These are phyloP conservation scores for Ctenicera cuprea DNA, from an alignment of 2,888 invertebrate species.

Conservation along the genomic window DNA sequence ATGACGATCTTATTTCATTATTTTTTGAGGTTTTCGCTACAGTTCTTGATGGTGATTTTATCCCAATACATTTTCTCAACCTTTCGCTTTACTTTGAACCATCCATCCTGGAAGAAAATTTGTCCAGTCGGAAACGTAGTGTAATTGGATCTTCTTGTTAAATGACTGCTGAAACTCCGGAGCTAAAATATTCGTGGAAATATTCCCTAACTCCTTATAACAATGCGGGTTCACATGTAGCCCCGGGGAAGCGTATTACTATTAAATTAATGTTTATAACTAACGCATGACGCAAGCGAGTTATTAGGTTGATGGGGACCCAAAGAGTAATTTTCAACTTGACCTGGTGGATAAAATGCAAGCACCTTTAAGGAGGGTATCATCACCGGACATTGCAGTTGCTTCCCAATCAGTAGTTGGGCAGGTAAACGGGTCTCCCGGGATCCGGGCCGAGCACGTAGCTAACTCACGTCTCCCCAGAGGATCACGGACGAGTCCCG, in stretches of 20 bases:
- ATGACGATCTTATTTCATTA: too few species aligned
- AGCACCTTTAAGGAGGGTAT: conserved; percentile 38
- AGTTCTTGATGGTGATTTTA: too few species aligned
- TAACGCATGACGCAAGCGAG: conserved; percentile 4
- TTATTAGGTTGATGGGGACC: conserved; percentile 5
- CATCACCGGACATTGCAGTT: conserved; percentile 58
- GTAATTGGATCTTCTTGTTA: conserved; percentile 59
- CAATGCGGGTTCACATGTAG: conserved; percentile 13
- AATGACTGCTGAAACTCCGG: conserved; percentile 5
- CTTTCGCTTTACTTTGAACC: too few species aligned
- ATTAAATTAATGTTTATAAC: conserved; percentile 27
- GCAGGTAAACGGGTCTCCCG: conserved; percentile 72
- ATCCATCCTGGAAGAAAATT: conserved; percentile 62
- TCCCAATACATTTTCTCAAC: too few species aligned
- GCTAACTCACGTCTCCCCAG: conserved; percentile 71
- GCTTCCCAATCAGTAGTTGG: conserved; percentile 72
- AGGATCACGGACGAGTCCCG: conserved; percentile 62
- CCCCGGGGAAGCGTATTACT: conserved; percentile 25
- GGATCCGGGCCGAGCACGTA: conserved; percentile 69
- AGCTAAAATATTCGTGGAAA: conserved; percentile 22
- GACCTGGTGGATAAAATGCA: conserved; percentile 28
- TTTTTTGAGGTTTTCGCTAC: too few species aligned
- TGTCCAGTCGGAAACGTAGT: conserved; percentile 61
- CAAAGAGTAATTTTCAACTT: conserved; percentile 6
- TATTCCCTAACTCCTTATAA: conserved; percentile 9